These are phyloP conservation scores for Onychomys arenicola DNA, from an alignment of 2,797 vertebrate genomes.

Conservation along the genomic window DNA sequence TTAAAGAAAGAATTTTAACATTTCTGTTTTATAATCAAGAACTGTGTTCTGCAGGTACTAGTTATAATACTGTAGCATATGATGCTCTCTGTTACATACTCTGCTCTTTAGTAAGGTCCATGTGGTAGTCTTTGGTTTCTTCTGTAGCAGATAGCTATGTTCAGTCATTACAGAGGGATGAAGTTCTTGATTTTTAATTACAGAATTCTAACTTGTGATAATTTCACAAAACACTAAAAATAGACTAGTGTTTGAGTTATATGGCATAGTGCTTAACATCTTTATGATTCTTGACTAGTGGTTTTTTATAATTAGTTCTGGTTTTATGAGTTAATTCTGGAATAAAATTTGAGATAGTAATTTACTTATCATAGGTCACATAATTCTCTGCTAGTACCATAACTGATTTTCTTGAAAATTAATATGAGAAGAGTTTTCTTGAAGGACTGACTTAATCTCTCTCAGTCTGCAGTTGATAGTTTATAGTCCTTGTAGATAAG, in stretches of 20 bases:
- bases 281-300: not conserved
- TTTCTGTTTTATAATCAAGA: not conserved
- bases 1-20: constrained; percentile 17
- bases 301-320: constrained; percentile 57
- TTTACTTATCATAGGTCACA: constrained; percentile 41
- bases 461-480: not conserved
- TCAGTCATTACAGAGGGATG: not conserved
- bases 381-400: constrained; percentile 56
- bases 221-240: constrained; percentile 50
- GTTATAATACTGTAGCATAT: not conserved
- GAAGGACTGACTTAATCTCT: constrained; percentile 43
- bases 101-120: constrained; percentile 16
- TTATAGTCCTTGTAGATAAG: not conserved
- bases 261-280: constrained; percentile 47
- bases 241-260: constrained; percentile 35
- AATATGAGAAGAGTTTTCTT: constrained; percentile 51
- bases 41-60: constrained; percentile 23
- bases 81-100: constrained; percentile 13
- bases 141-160: constrained; percentile 44
- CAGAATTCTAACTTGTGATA: constrained; percentile 40
- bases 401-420: not conserved
- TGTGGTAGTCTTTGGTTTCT: constrained; percentile 41
- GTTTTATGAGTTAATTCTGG: constrained; percentile 43
- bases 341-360: constrained; percentile 38
- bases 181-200: constrained; percentile 53